phyloP scores from a whole-genome alignment of 2,888 invertebrate species.

The Pemphredon lugubris region DNA sequence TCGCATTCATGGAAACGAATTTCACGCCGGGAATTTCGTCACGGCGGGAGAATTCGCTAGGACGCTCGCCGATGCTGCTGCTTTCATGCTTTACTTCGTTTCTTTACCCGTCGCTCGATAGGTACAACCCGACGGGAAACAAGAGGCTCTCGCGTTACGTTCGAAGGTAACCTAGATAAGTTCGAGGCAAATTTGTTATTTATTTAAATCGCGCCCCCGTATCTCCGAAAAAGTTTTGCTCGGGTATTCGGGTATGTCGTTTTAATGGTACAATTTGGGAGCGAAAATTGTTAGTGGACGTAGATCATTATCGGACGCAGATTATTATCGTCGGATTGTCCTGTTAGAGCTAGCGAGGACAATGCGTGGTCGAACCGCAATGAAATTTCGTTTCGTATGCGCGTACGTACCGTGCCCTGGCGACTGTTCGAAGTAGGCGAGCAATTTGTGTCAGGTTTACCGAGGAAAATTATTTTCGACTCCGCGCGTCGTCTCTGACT shows the following conservation, averaged over 20 bases:
- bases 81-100: constrained; percentile 11
- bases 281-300: too few species aligned
- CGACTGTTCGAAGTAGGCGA: constrained; percentile 26
- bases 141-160: constrained; percentile 47
- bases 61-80: constrained; percentile 1
- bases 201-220: too few species aligned
- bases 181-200: not conserved
- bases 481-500: not conserved
- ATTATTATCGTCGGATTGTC: too few species aligned
- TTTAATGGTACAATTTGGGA: too few species aligned
- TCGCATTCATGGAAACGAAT: constrained; percentile 35
- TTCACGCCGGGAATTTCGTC: constrained; percentile 23
- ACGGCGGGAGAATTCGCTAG: constrained; percentile 4
- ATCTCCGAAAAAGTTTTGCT: too few species aligned
- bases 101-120: constrained; percentile 50
- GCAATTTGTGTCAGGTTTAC: constrained; percentile 20
- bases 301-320: too few species aligned
- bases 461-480: constrained; percentile 4
- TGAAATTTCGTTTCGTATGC: too few species aligned
- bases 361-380: too few species aligned
- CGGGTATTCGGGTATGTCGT: too few species aligned
- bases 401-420: too few species aligned
- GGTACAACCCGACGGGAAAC: constrained; percentile 53
- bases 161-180: constrained; percentile 54
- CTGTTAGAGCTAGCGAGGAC: too few species aligned